phyloP scores from a whole-genome alignment of 2,888 invertebrate genomes.

The Malthinus seriepunctatus region DNA sequence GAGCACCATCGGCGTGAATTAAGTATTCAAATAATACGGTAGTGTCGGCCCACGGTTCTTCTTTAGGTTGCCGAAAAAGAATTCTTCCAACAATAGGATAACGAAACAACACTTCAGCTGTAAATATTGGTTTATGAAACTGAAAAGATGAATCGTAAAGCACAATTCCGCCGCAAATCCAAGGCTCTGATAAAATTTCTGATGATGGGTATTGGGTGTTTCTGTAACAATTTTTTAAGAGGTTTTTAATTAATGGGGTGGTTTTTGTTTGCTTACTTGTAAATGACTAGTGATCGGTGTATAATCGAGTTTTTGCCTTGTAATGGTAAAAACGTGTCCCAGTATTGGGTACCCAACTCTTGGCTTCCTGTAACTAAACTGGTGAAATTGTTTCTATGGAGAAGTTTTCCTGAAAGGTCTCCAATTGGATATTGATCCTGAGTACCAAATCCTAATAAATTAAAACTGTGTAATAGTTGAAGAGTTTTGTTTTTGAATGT shows the following conservation, averaged over 20 bases:
- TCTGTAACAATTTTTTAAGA: constrained; percentile 41
- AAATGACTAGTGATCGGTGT: constrained; percentile 79
- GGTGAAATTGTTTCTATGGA: constrained; percentile 71
- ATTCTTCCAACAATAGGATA: constrained; percentile 89
- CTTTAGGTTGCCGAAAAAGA: constrained; percentile 77
- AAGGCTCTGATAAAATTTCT: constrained; percentile 54
- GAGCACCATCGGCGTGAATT: constrained; percentile 85
- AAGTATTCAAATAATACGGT: constrained; percentile 81
- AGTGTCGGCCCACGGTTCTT: constrained; percentile 84
- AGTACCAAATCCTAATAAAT: constrained; percentile 67
- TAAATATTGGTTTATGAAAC: constrained; percentile 72
- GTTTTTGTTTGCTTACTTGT: constrained; percentile 59
- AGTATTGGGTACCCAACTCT: constrained; percentile 74
- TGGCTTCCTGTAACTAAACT: constrained; percentile 71
- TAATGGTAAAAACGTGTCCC: constrained; percentile 85
- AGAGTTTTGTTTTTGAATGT: constrained; percentile 17
- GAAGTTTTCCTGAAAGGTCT: constrained; percentile 85
- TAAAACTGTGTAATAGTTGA: background rate
- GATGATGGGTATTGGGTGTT: constrained; percentile 57
- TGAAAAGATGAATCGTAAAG: constrained; percentile 67
- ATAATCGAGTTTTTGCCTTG: constrained; percentile 78
- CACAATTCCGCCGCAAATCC: constrained; percentile 68
- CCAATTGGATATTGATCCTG: constrained; percentile 91
- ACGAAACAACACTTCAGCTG: constrained; percentile 77
- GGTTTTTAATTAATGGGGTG: background rate